These are phyloP conservation scores for Dryobates pubescens DNA, from an alignment of 2,797 vertebrate species.

Conservation along the genomic window DNA sequence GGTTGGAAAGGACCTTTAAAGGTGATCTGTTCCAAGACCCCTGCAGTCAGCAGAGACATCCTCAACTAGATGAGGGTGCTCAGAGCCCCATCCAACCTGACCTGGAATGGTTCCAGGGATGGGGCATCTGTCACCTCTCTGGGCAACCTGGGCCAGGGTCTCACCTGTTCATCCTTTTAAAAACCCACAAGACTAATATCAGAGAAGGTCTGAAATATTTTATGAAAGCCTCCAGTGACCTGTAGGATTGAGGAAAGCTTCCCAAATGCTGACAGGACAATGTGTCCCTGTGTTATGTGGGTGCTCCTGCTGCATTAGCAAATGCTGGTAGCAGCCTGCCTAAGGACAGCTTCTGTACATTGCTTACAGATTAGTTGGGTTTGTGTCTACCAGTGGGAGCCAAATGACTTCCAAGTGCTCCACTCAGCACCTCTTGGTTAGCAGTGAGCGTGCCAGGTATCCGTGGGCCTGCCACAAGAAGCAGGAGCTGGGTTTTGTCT, in stretches of 20 bases:
- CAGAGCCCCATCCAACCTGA: too few species aligned
- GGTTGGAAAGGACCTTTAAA: too few species aligned
- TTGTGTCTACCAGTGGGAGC: background rate
- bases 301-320: background rate
- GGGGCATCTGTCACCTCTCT: too few species aligned
- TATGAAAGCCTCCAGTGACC: background rate
- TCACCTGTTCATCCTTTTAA: background rate
- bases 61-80: too few species aligned
- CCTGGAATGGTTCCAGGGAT: too few species aligned
- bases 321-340: background rate
- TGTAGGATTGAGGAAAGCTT: background rate
- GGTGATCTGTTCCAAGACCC: too few species aligned
- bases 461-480: background rate
- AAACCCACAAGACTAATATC: background rate
- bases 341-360: background rate
- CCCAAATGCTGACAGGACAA: background rate
- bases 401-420: background rate
- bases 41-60: too few species aligned
- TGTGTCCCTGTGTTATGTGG: background rate
- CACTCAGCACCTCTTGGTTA: background rate
- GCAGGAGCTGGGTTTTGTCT: background rate
- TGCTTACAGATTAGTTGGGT: background rate
- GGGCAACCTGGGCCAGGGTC: too few species aligned
- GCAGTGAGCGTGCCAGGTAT: background rate
- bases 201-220: background rate